These are phyloP conservation scores for Tetranychus piercei DNA, from an alignment of 2,888 invertebrate species.

Conservation along the genomic window DNA sequence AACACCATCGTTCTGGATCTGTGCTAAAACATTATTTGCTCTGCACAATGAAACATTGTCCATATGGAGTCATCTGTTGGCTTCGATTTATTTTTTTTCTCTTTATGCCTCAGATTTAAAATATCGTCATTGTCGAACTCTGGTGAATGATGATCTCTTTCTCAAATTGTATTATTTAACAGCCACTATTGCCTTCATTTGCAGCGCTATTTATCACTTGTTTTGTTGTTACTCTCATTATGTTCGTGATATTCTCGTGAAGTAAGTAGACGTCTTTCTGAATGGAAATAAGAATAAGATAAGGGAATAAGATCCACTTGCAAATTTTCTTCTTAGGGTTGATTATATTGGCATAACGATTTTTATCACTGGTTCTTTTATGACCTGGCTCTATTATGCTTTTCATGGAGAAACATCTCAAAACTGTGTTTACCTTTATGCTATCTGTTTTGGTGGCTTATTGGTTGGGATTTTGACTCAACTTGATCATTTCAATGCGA, in stretches of 20 bases:
- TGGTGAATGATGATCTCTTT: neutral
- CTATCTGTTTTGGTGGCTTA: neutral
- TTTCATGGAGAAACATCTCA: neutral
- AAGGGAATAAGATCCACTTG: neutral
- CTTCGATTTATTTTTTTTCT: neutral
- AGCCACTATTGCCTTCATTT: neutral
- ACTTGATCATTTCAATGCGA: neutral
- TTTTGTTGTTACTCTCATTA: neutral
- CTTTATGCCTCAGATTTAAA: neutral
- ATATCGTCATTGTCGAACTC: neutral
- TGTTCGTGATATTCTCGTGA: neutral
- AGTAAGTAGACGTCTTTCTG: neutral
- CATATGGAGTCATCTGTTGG: neutral
- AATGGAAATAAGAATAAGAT: neutral
- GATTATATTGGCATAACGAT: neutral
- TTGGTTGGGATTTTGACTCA: neutral
- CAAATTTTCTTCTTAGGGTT: neutral
- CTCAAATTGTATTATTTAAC: neutral
- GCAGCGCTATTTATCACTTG: neutral
- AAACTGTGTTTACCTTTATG: neutral
- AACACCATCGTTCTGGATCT: neutral
- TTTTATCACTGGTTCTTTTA: neutral
- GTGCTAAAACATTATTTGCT: neutral
- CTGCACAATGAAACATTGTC: neutral
- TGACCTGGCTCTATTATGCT: slow-evolving; percentile 1